Percentiles rank a stretch among this genome's conserved stretches.
Evolutionary conservation across 2,888 invertebrate genomes (phyloP).

Genomic region (Molanna angustata): DNA sequence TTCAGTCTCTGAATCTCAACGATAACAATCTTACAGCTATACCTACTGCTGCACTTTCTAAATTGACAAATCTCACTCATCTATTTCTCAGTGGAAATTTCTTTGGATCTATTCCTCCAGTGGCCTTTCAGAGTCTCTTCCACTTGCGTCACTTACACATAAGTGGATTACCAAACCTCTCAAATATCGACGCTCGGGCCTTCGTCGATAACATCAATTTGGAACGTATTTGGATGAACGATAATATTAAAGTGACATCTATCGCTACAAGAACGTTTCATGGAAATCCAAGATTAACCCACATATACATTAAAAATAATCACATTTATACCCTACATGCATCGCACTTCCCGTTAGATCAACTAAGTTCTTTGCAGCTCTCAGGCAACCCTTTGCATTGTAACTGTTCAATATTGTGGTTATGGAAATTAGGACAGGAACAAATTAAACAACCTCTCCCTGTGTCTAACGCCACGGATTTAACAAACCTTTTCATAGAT

Average conservation of each 20-base stretch:
- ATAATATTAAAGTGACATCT: constrained; percentile 68
- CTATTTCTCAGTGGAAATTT: constrained; percentile 79
- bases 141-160: constrained; percentile 73
- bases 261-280: constrained; percentile 82
- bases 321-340: constrained; percentile 73
- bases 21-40: constrained; percentile 79
- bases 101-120: constrained; percentile 67
- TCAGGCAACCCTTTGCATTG: constrained; percentile 83
- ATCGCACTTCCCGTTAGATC: constrained; percentile 79
- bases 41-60: constrained; percentile 73
- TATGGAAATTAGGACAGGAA: constrained; percentile 65
- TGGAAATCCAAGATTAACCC: constrained; percentile 74
- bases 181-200: constrained; percentile 71
- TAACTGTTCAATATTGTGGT: constrained; percentile 84
- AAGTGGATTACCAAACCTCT: constrained; percentile 64
- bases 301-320: constrained; percentile 75
- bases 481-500: constrained; percentile 52
- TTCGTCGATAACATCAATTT: constrained; percentile 84
- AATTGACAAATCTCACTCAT: constrained; percentile 71
- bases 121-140: constrained; percentile 81
- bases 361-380: constrained; percentile 68
- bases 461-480: constrained; percentile 33
- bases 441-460: constrained; percentile 21
- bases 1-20: constrained; percentile 72
- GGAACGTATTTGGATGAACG: constrained; percentile 74